phyloP scores from a whole-genome alignment of 2,797 vertebrate genomes.

The Sphenodon punctatus region DNA sequence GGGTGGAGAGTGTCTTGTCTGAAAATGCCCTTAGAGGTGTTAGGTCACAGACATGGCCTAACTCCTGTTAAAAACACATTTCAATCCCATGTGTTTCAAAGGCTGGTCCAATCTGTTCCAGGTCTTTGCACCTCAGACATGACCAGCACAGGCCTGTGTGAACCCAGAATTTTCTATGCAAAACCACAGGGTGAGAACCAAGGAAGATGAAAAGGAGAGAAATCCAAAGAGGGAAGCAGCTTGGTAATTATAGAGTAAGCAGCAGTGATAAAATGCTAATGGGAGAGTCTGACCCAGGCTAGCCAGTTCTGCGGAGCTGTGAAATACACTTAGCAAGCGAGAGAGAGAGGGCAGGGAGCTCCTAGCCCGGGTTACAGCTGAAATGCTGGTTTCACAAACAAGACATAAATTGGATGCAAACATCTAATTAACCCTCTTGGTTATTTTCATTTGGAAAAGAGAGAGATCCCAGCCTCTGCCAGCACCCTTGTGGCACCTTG shows the following conservation, averaged over 20 bases:
- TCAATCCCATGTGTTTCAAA: constrained; percentile 42
- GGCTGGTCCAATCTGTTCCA: constrained; percentile 23
- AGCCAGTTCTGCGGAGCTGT: constrained; percentile 65
- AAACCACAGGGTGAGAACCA: background rate
- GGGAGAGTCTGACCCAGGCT: constrained; percentile 63
- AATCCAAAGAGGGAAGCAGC: constrained; percentile 15
- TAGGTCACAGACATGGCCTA: no score
- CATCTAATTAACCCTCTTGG: constrained; percentile 81
- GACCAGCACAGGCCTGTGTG: background rate
- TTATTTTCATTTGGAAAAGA: constrained; percentile 36
- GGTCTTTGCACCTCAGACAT: constrained; percentile 12
- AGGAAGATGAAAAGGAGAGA: background rate
- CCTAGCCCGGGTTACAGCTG: constrained; percentile 64
- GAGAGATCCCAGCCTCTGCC: constrained; percentile 33
- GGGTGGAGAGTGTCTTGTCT: no score
- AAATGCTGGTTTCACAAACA: constrained; percentile 77
- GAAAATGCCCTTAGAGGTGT: no score
- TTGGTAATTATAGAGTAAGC: constrained; percentile 72
- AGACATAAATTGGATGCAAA: constrained; percentile 79
- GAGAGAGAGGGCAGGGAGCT: constrained; percentile 60
- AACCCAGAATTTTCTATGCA: constrained; percentile 3
- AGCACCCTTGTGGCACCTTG: background rate
- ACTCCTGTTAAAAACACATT: background rate
- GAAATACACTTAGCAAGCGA: constrained; percentile 64
- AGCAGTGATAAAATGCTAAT: constrained; percentile 73